Base-by-base conservation (phyloP, 1,140 invertebrate species). In the Bombus fervidus region DNA sequence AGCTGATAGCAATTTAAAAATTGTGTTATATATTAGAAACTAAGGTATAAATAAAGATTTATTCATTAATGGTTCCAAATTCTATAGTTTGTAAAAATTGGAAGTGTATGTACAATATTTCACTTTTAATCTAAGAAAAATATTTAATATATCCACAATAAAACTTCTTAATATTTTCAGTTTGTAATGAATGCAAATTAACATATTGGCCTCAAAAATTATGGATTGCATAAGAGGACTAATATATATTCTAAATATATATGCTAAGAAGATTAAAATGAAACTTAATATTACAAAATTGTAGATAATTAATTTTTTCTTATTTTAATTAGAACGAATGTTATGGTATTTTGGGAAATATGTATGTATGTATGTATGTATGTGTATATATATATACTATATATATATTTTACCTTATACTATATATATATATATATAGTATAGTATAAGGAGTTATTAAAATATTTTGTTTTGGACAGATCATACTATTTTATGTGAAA, bases 161-260 rank as follows among this genome's bases (percentile, higher is more conserved):
- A 64, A 64, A 31, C n/a, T 8, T 83, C 22, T 66, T 37, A 28
- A 47, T 47, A 22, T 53, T 22, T 53, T 53, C 47, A 53, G 18
- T 53, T 76, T 83, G 9, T 47, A 83, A 25, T 47, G 15, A 53
- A 6, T 15, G 28, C 28, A 41, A 69, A 72, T 81, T 71, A 53
- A 73, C 62, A 57, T 47, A 64, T 74, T 34, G 37, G 28, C 37
- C 8, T 22, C 39, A 83, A 53, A 37, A 37, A 39, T 41, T 68
- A 77, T 83, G 81, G 80, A 82, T 82, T 82, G 80, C 80, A 71
- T 71, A 74, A 25, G 41, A 77, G 31, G 74, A 57, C 62, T 77
- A 66, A 77, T 25, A 43, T 80, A 75, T 39, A 41, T 39, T 43
- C 13, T 59, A 59, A 81, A 22, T 43, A 43, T 43, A 15, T 43